Evolutionary conservation across 2,888 invertebrate species (phyloP), one percentile per base, ranked within the genome.

Genomic region (Phengaris arion): DNA sequence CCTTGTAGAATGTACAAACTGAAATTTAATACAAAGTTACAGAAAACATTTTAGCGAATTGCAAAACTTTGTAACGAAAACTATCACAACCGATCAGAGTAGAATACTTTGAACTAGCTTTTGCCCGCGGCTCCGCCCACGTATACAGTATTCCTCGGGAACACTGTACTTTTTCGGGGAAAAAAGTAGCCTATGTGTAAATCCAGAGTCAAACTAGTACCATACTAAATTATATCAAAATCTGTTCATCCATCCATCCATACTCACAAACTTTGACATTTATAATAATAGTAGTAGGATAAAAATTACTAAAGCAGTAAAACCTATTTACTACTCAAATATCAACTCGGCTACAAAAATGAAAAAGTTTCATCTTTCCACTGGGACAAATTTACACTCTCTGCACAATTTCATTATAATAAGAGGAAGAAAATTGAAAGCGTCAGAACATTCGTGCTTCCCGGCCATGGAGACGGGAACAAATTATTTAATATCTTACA

Each of bases 371-470:
- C 7, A 72, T 54, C 52, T 72, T 48, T 54, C 72, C 72, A 72
- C 72, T 52, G 72, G 72, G 72, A 72, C 35, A 72, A 72, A 72
- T 72, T 72, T 54, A 72, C 72, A 54, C 72, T 72, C 72, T 72
- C 54, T 72, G 72, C 52, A 72, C 72, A 72, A 72, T 72, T 72
- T 54, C 72, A 72, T 72, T 72, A 72, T 72, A 72, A 54, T 72
- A 72, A 72, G 72, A 54, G 54, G 72, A 72, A 72, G 72, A 72
- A 72, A 72, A 72, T 72, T 72, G 72, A 72, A 72, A 72, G 72
- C 72, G 72, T 72, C 72, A 52, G 35, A 52, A 6, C 52, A 72
- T 22, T 72, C 35, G 54, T 54, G 54, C 45, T 72, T 12, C 6
- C 72, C 22, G 52, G 51, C 52, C 13, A 35, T 35, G 35, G 54